Conservation (phyloP, 92 coral and sea anemone genomes). For the Paramuricea clavata region DNA sequence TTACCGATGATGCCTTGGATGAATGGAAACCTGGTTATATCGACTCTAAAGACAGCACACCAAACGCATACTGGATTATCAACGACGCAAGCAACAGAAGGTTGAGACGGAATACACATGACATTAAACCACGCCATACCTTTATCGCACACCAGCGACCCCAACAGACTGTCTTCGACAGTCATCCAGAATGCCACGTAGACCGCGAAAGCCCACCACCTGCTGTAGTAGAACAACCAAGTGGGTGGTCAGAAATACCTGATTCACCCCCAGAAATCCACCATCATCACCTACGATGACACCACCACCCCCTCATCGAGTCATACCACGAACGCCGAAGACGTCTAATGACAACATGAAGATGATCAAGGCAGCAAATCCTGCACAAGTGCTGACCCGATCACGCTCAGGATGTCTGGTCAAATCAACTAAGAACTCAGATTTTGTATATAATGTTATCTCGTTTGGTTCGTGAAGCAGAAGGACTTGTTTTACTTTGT, state of each 20-base stretch:
- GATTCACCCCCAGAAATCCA: no score
- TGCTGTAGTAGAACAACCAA: no score
- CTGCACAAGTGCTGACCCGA: constrained; percentile 54
- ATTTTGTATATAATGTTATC: constrained; percentile 53
- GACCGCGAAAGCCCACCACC: no score
- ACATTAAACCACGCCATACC: constrained; percentile 70
- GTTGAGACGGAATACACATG: constrained; percentile 65
- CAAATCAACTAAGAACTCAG: constrained; percentile 63
- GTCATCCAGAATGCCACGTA: no score
- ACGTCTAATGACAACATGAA: not conserved
- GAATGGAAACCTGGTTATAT: constrained; percentile 68
- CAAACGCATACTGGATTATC: constrained; percentile 71
- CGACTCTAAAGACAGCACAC: constrained; percentile 57
- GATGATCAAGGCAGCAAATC: not conserved
- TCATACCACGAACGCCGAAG: not conserved
- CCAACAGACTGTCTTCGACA: no score
- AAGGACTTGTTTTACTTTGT: not conserved
- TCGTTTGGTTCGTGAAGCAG: not conserved
- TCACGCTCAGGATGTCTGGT: constrained; percentile 61
- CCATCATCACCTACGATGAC: not conserved
- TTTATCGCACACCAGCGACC: no score
- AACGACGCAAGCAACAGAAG: constrained; percentile 60
- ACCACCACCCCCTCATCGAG: constrained; percentile 30
- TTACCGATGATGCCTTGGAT: constrained; percentile 64
- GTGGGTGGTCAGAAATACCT: no score